Conservation (phyloP, 2,797 vertebrate species). For the Squalus acanthias region DNA sequence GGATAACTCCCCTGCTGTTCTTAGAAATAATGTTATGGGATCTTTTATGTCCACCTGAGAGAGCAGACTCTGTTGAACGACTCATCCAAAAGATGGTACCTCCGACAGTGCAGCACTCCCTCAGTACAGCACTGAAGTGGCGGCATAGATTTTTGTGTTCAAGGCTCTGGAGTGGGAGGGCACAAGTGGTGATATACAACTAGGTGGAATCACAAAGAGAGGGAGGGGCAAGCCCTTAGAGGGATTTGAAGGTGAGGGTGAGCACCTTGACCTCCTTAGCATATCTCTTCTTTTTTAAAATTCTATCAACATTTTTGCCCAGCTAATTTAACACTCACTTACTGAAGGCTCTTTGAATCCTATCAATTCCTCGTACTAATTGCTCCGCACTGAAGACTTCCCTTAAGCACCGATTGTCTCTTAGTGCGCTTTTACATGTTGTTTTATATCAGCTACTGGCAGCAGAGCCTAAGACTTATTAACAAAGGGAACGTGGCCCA, state of each 20-base stretch:
- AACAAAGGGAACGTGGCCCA: background rate
- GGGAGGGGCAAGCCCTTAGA: background rate
- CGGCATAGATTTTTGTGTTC: no score
- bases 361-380: background rate
- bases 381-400: background rate
- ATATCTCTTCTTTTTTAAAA: background rate
- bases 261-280: background rate
- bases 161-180: background rate
- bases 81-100: no score
- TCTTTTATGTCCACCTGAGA: no score
- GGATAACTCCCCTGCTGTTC: no score
- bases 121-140: no score
- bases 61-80: no score
- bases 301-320: background rate
- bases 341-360: background rate
- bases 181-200: no score
- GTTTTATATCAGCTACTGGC: background rate
- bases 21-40: no score
- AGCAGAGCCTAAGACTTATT: background rate
- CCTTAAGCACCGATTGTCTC: background rate
- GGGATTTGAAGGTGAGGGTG: background rate
- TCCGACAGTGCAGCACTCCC: no score
- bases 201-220: background rate
- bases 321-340: no score
- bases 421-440: background rate